Conservation (phyloP, 2,888 invertebrate genomes). For the Protula sp. region DNA sequence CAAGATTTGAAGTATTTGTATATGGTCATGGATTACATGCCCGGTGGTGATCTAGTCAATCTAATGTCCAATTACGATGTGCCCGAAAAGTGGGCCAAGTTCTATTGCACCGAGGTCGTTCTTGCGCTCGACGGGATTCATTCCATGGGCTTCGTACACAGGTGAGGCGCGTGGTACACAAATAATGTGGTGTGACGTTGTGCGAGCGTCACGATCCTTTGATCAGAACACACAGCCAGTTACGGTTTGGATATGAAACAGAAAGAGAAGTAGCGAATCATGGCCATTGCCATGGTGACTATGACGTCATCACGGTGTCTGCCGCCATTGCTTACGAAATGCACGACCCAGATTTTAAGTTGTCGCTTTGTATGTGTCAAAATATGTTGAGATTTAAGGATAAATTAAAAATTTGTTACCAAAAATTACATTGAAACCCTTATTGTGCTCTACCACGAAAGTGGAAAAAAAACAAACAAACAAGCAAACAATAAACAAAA, state of each 20-base stretch:
- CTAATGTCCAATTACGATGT: slow-evolving; percentile 98
- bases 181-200: too few relatives aligned
- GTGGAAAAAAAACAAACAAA: too few relatives aligned
- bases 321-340: too few relatives aligned
- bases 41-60: slow-evolving; percentile 97
- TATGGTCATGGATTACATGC: slow-evolving; percentile 99
- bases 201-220: too few relatives aligned
- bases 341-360: too few relatives aligned
- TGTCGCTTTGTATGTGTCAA: too few relatives aligned
- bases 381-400: too few relatives aligned
- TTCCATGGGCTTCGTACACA: slow-evolving; percentile 85
- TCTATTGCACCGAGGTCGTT: slow-evolving; percentile 96
- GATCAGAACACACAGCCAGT: neutral
- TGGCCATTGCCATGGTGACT: too few relatives aligned
- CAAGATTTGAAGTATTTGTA: slow-evolving; percentile 95
- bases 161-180: slow-evolving; percentile 54
- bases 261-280: too few relatives aligned
- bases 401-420: too few relatives aligned
- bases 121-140: slow-evolving; percentile 96
- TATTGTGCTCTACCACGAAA: neutral
- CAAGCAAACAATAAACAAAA: too few relatives aligned
- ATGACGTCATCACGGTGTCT: too few relatives aligned
- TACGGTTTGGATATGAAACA: neutral
- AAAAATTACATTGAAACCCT: neutral
- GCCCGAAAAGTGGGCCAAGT: slow-evolving; percentile 97